Evolutionary conservation across 2,888 invertebrate genomes (phyloP).

Genomic region (Drosophila formosana): DNA sequence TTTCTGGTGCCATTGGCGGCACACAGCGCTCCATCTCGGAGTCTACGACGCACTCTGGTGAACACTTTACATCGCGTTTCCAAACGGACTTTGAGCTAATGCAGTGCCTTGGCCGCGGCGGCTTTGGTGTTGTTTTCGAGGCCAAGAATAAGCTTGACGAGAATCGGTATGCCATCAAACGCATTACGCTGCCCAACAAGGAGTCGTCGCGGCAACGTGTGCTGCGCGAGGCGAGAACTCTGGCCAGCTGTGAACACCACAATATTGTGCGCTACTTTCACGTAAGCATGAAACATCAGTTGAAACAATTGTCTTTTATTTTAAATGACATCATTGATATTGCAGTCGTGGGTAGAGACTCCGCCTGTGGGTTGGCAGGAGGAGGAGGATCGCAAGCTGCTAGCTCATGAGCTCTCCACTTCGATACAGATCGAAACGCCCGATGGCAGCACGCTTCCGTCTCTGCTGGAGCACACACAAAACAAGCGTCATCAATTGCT

Average conservation of each 20-base stretch:
- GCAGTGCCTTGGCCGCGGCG: conserved; percentile 94
- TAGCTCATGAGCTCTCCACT: conserved; percentile 82
- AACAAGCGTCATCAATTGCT: conserved; percentile 70
- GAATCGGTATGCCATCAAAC: conserved; percentile 96
- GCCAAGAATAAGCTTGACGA: conserved; percentile 97
- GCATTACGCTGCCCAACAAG: conserved; percentile 94
- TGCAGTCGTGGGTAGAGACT: conserved; percentile 96
- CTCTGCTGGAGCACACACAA: conserved; percentile 57
- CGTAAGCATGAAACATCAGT: conserved; percentile 52
- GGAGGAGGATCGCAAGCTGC: conserved; percentile 88
- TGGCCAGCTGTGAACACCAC: conserved; percentile 97
- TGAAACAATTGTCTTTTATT: conserved; percentile 86
- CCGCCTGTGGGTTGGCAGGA: conserved; percentile 96
- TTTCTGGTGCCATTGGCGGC: conserved; percentile 32
- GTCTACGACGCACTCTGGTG: conserved; percentile 74
- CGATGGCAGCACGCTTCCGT: conserved; percentile 78
- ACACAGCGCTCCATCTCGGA: conserved; percentile 75
- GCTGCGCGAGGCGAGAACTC: conserved; percentile 96
- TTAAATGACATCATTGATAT: conserved; percentile 85
- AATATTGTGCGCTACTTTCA: conserved; percentile 95
- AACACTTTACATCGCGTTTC: conserved; percentile 88
- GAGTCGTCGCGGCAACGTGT: conserved; percentile 94
- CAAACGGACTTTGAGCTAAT: conserved; percentile 93
- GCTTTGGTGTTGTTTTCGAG: conserved; percentile 98
- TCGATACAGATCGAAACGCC: conserved; percentile 85